A percentile compares a stretch with the other conserved stretches of the same genome.
These are phyloP conservation scores for Passer montanus DNA, from an alignment of 2,113 vertebrate species.

Conservation along the genomic window DNA sequence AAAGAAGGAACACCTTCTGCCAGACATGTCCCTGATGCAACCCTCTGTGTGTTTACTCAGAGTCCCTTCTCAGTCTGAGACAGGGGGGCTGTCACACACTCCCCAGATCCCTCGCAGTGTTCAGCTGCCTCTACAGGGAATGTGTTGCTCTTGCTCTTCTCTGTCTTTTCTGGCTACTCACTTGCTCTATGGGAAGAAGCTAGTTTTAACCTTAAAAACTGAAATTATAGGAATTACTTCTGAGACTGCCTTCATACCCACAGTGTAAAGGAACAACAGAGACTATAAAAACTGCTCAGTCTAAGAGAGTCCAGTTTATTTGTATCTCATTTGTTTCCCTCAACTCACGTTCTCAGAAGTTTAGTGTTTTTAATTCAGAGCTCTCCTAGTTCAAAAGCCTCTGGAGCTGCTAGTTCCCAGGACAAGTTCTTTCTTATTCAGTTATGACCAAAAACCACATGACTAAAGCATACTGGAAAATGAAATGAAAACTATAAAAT, in stretches of 20 bases:
- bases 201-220: neutral
- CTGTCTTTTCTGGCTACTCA: neutral
- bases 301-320: neutral
- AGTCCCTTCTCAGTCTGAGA: neutral
- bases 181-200: neutral
- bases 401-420: neutral
- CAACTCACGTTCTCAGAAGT: neutral
- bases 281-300: neutral
- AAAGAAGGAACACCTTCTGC: neutral
- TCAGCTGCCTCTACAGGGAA: neutral
- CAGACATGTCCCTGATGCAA: neutral
- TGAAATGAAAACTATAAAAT: constrained; percentile 31
- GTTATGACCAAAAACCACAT: neutral
- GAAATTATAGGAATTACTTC: neutral
- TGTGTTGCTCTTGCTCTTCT: neutral
- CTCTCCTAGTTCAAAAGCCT: neutral
- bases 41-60: neutral
- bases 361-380: neutral
- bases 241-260: neutral
- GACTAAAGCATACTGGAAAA: constrained; percentile 16
- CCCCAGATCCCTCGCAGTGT: neutral
- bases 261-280: neutral
- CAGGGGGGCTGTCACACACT: neutral
- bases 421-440: neutral
- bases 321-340: neutral